Base-by-base conservation (phyloP, 2,888 invertebrate genomes). In the Netelia virgata region DNA sequence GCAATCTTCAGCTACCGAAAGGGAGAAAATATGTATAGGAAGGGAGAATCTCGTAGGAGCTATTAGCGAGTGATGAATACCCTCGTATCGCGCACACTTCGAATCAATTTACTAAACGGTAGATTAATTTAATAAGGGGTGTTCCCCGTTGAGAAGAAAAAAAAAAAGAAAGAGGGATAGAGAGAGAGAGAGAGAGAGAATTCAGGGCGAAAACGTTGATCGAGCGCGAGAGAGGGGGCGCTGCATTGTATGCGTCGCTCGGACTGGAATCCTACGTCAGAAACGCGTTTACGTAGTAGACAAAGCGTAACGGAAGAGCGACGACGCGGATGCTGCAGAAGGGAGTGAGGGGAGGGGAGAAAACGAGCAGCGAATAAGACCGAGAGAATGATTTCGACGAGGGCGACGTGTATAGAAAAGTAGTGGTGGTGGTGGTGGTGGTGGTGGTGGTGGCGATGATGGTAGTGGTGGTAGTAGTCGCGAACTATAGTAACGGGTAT, bases 111-210 rank as follows among this genome's bases (percentile, higher is more conserved):
- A 90, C 90, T 90, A 92, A 92, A 92, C 92, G 90, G 90, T 89
- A 90, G 91, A 92, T 92, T 91, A 92, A 92, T 92, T 91, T 91
- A 91, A 91, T 91, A 92, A 92, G 91, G 89, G 90, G 87, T 74
- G 79, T 55, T 76, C 78, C 72, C 41, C 70, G 64, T 41, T 36
- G 78, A 55, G 43, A 50, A 50, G 72, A 73, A 72, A 72, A 69
- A 36, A 18, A 20, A 43, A 43, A 61, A 16, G 20, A 18, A n/a
- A n/a, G n/a, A n/a, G n/a, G n/a, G n/a, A n/a, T n/a, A n/a, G n/a
- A n/a, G n/a, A n/a, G n/a, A n/a, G n/a, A 28, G 50, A 28, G 70
- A 18, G 64, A 68, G 73, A 18, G 55, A 28, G 66, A 55, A 20
- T 59, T 84, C 79, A 84, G 86, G 85, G 85, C 82, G 80, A 86